Base-by-base conservation (phyloP, 2,113 vertebrate genomes). In the Tympanuchus pallidicinctus region DNA sequence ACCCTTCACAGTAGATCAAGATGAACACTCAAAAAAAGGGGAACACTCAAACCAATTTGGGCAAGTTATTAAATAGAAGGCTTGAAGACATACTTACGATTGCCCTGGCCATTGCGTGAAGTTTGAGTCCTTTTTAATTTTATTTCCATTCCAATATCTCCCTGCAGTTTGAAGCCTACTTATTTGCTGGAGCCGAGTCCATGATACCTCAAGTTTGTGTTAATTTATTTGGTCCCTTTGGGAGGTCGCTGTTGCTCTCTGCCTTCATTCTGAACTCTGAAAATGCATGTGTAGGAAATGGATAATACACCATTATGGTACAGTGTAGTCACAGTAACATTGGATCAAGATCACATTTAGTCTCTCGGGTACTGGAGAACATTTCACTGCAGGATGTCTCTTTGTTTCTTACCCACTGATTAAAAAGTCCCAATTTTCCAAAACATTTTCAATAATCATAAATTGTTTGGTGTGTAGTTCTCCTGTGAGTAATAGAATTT, bases 361-460 rank as follows among this genome's bases (percentile, higher is more conserved):
- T 40, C 63, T 64, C 9, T 74, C 12, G 10, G 56, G 11, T 65
- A 32, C 50, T 71, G 27, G 17, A 65, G 13, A 59, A 32, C 16
- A 19, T 6, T 85, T 59, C 85, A 9, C 43, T 57, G 13, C n/a
- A 27, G 32, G 47, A 11, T 16, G 5, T 32, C 16, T 27, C 32
- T 48, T 6, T 2, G 1, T 22, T 40, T 42, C 69, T n/a, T 9
- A 50, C 15, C 38, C 17, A 4, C 6, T 25, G 14, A 15, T 70
- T 38, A 7, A 67, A 27, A 78, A 52, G 6, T 24, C 22, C 3
- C 11, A 45, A 6, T 43, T 66, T 77, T 73, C n/a, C 54, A 50
- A 63, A 57, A 56, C 0, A 0, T 45, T 63, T 10, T 20, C 5
- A 27, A 40, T 61, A 67, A 15, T 38, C 3, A 8, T 15, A 25